phyloP scores from a whole-genome alignment of 2,113 vertebrate species.

The Microtus richardsoni region DNA sequence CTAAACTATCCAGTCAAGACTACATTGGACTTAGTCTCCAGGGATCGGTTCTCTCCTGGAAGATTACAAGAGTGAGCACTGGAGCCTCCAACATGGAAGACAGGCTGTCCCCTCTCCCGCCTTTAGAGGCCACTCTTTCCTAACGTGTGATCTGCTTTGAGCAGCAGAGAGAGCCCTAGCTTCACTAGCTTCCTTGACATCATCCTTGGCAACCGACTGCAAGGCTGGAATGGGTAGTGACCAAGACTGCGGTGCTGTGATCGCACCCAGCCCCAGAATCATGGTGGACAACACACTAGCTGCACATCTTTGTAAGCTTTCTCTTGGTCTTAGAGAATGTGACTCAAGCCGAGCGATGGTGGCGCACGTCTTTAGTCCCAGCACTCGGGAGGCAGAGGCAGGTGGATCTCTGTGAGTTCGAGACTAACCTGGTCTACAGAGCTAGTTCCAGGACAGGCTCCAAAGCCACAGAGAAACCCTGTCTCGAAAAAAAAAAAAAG shows the following conservation, averaged over 20 bases:
- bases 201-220: background rate
- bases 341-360: too few species aligned
- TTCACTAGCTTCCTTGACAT: background rate
- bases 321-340: background rate
- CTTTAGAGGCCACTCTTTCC: background rate
- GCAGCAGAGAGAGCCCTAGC: background rate
- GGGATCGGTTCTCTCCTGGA: background rate
- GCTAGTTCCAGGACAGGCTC: too few species aligned
- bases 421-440: too few species aligned
- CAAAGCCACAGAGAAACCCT: too few species aligned
- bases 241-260: background rate
- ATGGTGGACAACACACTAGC: background rate
- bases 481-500: too few species aligned
- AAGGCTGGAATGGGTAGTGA: background rate
- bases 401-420: too few species aligned
- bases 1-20: background rate
- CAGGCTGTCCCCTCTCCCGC: too few species aligned
- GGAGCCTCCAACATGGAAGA: too few species aligned
- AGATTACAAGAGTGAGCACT: background rate
- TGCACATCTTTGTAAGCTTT: background rate
- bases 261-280: background rate
- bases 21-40: background rate
- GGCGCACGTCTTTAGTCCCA: too few species aligned
- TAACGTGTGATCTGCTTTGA: background rate
- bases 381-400: too few species aligned